phyloP scores from a whole-genome alignment of 2,888 invertebrate species.

The Cheilosia pagana region DNA sequence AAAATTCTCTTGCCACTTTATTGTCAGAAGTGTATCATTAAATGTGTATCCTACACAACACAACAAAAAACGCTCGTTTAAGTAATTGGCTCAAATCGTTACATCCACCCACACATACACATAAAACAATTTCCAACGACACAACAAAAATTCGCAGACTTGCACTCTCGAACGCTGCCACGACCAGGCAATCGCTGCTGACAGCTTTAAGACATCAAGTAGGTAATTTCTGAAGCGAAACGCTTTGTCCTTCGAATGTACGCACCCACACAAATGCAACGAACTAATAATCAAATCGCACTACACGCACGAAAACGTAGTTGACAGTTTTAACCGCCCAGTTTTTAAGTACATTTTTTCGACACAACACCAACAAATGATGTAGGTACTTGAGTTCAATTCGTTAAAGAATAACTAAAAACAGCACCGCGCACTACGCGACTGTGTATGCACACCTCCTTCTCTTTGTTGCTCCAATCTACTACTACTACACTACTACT shows the following conservation, averaged over 20 bases:
- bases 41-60: conserved; percentile 1
- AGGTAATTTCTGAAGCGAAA: conserved; percentile 12
- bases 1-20: neutral
- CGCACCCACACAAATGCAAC: conserved; percentile 1
- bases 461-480: conserved; percentile 63
- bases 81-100: conserved; percentile 6
- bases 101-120: neutral
- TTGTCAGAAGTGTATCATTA: neutral
- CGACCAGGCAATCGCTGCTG: neutral
- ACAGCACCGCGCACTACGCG: conserved; percentile 25
- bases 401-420: neutral
- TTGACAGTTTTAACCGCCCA: neutral
- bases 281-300: too few relatives aligned
- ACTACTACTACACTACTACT: conserved; percentile 51
- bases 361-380: too few relatives aligned
- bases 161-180: conserved; percentile 4
- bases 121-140: neutral
- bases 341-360: too few relatives aligned
- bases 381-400: too few relatives aligned
- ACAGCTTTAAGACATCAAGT: conserved; percentile 2
- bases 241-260: conserved; percentile 13
- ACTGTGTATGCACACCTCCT: conserved; percentile 42
- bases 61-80: conserved; percentile 9
- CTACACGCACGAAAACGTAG: neutral
- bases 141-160: neutral